Evolutionary conservation across 2,113 vertebrate genomes (phyloP).

Genomic region (Alexandromys fortis): DNA sequence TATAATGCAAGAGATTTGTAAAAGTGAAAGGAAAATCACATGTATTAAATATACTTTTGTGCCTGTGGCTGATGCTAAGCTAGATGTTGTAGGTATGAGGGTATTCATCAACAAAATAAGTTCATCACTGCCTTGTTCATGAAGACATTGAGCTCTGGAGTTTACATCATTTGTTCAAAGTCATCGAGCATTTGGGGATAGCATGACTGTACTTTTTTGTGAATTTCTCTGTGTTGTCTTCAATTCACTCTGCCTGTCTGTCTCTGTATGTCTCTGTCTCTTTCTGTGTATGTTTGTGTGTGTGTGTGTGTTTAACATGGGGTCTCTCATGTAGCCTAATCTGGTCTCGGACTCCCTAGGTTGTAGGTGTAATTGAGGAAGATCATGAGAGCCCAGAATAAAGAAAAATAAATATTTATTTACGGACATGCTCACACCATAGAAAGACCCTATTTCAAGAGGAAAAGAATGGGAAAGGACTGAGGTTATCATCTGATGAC

Average conservation of each 20-base stretch:
- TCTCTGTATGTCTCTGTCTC: too few species aligned
- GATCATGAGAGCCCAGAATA: too few species aligned
- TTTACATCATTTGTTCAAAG: not conserved
- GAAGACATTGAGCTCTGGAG: not conserved
- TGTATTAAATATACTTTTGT: not conserved
- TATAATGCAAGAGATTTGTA: not conserved
- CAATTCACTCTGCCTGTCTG: not conserved
- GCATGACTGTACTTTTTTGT: not conserved
- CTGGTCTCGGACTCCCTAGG: not conserved
- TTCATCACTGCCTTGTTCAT: not conserved
- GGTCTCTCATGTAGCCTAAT: not conserved
- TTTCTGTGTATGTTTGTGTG: not conserved
- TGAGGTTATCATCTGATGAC: not conserved
- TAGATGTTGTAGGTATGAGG: accelerated
- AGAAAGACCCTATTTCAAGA: not conserved
- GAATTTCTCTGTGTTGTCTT: not conserved
- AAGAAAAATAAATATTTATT: too few species aligned
- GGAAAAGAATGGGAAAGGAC: not conserved
- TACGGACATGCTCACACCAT: too few species aligned
- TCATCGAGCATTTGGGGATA: not conserved
- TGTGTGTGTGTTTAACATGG: not conserved
- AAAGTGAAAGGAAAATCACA: not conserved
- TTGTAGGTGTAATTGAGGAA: too few species aligned
- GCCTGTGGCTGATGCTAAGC: not conserved
- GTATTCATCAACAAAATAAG: not conserved